Percentiles rank a stretch among this genome's conserved stretches.
phyloP scores from a whole-genome alignment of 2,797 vertebrate species.

The Sebastes oblongus region DNA sequence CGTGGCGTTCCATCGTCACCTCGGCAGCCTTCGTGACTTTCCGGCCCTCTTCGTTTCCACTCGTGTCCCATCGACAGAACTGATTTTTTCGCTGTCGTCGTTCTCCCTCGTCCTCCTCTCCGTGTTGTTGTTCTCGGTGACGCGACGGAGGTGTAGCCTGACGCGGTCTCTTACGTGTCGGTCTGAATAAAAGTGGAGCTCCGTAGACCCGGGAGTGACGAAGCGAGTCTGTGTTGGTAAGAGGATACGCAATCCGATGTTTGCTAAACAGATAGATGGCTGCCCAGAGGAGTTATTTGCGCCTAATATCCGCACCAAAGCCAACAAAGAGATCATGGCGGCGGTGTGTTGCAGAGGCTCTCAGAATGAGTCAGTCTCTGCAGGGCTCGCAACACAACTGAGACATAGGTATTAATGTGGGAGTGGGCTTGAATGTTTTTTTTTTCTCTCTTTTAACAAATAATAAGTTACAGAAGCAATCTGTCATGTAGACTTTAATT shows the following conservation, averaged over 20 bases:
- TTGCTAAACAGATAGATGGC: constrained; percentile 86
- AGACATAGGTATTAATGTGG: constrained; percentile 82
- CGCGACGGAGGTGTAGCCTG: constrained; percentile 99
- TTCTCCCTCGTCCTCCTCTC: constrained; percentile 79
- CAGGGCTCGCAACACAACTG: constrained; percentile 81
- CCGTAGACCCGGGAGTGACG: constrained; percentile 97
- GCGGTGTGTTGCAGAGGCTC: constrained; percentile 90
- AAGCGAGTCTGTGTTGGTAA: constrained; percentile 98
- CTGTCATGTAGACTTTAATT: background rate
- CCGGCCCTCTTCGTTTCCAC: constrained; percentile 56
- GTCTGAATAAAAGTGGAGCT: constrained; percentile 99
- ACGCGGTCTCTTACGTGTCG: constrained; percentile 99
- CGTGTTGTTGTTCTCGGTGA: constrained; percentile 91
- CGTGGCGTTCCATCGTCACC: constrained; percentile 10
- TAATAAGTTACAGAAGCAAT: constrained; percentile 3
- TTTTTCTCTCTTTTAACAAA: constrained; percentile 14
- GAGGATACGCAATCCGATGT: constrained; percentile 93
- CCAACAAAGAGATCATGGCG: constrained; percentile 91
- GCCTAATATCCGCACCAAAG: constrained; percentile 75
- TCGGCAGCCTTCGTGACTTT: constrained; percentile 54
- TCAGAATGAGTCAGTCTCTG: constrained; percentile 79
- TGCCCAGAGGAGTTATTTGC: constrained; percentile 64
- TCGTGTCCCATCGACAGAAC: constrained; percentile 69
- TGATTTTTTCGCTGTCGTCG: constrained; percentile 79
- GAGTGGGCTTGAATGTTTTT: constrained; percentile 68